Base-by-base conservation (phyloP, 1,140 invertebrate genomes). In the Calosoma granatense region DNA sequence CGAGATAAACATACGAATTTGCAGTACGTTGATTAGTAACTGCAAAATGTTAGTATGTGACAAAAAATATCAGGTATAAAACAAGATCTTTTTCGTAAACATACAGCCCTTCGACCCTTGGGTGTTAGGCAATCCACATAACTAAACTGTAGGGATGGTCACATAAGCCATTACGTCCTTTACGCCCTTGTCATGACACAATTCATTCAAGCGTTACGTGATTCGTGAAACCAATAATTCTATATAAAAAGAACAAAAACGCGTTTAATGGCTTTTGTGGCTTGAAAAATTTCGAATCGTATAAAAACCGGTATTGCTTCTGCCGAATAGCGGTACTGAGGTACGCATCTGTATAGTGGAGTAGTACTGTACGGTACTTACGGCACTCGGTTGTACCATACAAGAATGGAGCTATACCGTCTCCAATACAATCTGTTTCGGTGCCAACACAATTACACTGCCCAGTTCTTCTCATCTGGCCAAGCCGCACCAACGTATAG, bases 301-400 rank as follows among this genome's bases (percentile, higher is more conserved):
- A 47, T 47, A 47, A 47, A 47, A 47, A 47, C 41, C 41, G 41
- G 41, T 47, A 47, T 47, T n/a, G n/a, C n/a, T n/a, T n/a, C n/a
- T n/a, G n/a, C n/a, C n/a, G n/a, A n/a, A n/a, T n/a, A n/a, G n/a
- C n/a, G n/a, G n/a, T n/a, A n/a, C n/a, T n/a, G n/a, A n/a, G n/a
- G n/a, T n/a, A n/a, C n/a, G n/a, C n/a, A n/a, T n/a, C n/a, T n/a
- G n/a, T n/a, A n/a, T n/a, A n/a, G n/a, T n/a, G n/a, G n/a, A n/a
- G n/a, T n/a, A n/a, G n/a, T n/a, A n/a, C n/a, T 17, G 17, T 47
- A 47, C 17, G 41, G 9, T 47, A 30, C 26, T 14, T 9, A 12
- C 41, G 9, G 41, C 41, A n/a, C n/a, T n/a, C n/a, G n/a, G n/a
- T n/a, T n/a, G n/a, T n/a, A n/a, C n/a, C n/a, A n/a, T n/a, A n/a